These are phyloP conservation scores for Zelleria hepariella DNA, from an alignment of 2,888 invertebrate genomes.

Conservation along the genomic window DNA sequence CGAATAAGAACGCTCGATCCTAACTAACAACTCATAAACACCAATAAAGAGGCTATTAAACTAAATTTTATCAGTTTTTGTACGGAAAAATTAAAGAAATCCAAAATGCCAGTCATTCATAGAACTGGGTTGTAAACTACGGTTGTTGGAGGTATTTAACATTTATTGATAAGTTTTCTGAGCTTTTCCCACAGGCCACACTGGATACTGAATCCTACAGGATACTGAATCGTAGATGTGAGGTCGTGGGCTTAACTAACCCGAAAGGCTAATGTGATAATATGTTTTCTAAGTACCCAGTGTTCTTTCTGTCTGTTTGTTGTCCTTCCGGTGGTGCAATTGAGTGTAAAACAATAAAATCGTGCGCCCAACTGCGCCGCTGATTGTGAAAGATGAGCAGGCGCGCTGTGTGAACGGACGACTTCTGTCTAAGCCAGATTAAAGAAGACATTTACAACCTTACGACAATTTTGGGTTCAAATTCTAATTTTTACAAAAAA, in stretches of 20 bases:
- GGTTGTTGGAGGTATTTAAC: too few relatives aligned
- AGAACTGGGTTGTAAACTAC: slow-evolving; percentile 47
- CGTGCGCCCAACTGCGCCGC: slow-evolving; percentile 46
- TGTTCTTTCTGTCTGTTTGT: too few relatives aligned
- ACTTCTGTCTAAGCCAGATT: slow-evolving; percentile 32
- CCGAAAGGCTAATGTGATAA: too few relatives aligned
- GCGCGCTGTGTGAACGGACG: slow-evolving; percentile 47
- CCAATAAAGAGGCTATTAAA: slow-evolving; percentile 63
- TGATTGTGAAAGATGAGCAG: slow-evolving; percentile 66
- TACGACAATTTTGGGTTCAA: too few relatives aligned
- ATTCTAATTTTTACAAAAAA: too few relatives aligned
- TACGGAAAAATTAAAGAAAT: slow-evolving; percentile 30
- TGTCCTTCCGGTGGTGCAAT: too few relatives aligned
- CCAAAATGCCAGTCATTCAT: slow-evolving; percentile 29
- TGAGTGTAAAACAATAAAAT: slow-evolving; percentile 72
- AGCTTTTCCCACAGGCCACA: too few relatives aligned
- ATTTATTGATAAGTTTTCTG: too few relatives aligned
- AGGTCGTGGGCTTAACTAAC: too few relatives aligned
- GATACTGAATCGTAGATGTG: too few relatives aligned
- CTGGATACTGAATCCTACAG: too few relatives aligned
- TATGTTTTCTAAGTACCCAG: too few relatives aligned
- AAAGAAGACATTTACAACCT: slow-evolving; percentile 37
- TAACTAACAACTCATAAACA: slow-evolving; percentile 42
- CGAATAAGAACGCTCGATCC: slow-evolving; percentile 26
- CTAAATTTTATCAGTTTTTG: slow-evolving; percentile 50